These are phyloP conservation scores for Rhabdornis inornatus DNA, from an alignment of 2,113 vertebrate genomes.

Conservation along the genomic window DNA sequence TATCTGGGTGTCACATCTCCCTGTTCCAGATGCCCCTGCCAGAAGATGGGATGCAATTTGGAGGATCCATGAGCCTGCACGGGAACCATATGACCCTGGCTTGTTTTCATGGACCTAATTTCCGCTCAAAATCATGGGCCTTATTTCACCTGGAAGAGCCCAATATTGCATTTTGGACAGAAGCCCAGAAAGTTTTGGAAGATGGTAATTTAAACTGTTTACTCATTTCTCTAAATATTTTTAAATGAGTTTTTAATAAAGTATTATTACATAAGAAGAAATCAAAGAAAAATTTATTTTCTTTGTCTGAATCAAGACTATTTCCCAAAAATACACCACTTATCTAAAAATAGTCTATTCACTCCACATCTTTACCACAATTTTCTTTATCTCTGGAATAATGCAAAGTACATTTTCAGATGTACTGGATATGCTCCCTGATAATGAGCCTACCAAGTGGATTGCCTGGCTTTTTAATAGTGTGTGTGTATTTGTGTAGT, in stretches of 20 bases:
- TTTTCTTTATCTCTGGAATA: not conserved
- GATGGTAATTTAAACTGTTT: constrained; percentile 78
- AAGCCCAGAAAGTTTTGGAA: constrained; percentile 98
- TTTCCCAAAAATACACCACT: not conserved
- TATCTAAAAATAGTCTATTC: not conserved
- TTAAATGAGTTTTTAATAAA: not conserved
- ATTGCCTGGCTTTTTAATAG: not conserved
- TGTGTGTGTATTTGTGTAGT: not conserved
- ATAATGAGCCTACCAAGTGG: not conserved
- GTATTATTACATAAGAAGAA: not conserved
- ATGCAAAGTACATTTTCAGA: not conserved
- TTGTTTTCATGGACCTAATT: constrained; percentile 97
- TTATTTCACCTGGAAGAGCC: constrained; percentile 97
- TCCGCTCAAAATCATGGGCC: constrained; percentile 97
- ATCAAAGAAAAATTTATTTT: not conserved
- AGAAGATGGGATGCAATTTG: constrained; percentile 94
- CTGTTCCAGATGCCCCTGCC: constrained; percentile 94
- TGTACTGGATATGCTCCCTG: not conserved
- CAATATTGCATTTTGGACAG: constrained; percentile 98
- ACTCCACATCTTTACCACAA: not conserved
- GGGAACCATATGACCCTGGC: constrained; percentile 98
- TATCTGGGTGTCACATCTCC: constrained; percentile 95
- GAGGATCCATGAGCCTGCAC: constrained; percentile 96
- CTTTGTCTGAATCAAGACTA: not conserved
- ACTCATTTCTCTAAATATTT: not conserved